Evolutionary conservation across 2,888 invertebrate genomes (phyloP).

Genomic region (Eupithecia dodoneata): DNA sequence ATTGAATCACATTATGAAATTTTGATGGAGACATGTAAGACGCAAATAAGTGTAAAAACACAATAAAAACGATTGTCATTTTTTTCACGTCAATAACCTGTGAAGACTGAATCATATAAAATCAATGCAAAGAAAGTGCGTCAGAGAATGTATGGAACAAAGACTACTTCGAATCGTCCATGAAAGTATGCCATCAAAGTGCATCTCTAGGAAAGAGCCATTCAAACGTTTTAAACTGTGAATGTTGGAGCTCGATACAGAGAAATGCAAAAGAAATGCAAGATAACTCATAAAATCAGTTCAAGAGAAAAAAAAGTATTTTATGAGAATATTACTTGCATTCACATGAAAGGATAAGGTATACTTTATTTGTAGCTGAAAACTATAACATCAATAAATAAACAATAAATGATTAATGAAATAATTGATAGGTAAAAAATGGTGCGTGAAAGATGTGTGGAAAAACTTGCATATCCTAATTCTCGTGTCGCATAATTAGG

Average conservation of each 20-base stretch:
- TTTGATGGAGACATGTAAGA: no score
- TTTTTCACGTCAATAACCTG: background rate
- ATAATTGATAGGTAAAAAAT: background rate
- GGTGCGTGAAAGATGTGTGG: background rate
- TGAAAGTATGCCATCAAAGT: background rate
- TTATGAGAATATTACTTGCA: background rate
- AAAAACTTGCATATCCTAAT: background rate
- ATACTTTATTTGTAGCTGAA: no score
- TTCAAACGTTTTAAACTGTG: background rate
- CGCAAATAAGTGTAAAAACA: background rate
- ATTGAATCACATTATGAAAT: background rate
- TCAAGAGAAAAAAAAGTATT: background rate
- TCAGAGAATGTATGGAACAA: background rate
- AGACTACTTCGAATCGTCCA: background rate
- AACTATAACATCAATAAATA: no score
- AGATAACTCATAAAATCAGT: background rate
- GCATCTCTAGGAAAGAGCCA: background rate
- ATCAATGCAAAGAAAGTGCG: background rate
- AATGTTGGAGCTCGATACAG: background rate
- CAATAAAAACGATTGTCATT: background rate
- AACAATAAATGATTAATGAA: no score
- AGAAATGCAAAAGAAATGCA: background rate
- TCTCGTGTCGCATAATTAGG: background rate
- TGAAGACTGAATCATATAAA: background rate
- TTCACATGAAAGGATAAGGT: background rate